Base-by-base conservation (phyloP, 2,113 vertebrate genomes). In the Chlamydotis undulata region DNA sequence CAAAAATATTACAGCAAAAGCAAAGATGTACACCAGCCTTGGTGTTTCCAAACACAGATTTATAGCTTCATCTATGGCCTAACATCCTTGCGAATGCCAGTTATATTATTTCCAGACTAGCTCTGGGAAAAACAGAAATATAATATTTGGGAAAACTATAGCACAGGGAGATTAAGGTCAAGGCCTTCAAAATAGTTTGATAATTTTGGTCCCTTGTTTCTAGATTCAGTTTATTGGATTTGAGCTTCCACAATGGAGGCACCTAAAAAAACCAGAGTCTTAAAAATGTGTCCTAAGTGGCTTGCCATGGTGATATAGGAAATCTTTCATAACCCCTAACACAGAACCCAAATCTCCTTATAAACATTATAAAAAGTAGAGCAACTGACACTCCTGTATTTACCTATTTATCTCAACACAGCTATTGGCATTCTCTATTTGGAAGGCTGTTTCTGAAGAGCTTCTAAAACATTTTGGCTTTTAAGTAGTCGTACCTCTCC, bases 1-100 rank as follows among this genome's bases (percentile, higher is more conserved):
- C 47, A 90, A 95, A 96, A 86, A 74, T 85, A 94, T 25, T 53
- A 53, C 24, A 65, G 19, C 31, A 65, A 83, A 91, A 89, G 19
- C 55, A 83, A 89, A 93, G 53, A 73, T 31, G 14, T 33, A 59
- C 29, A 63, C 45, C 19, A 56, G 37, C 35, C 47, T 35, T 83
- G 31, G 35, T 73, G 21, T 69, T 95, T 78, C 43, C 56, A 94
- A 87, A 87, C 26, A 67, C 23, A 75, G 47, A 92, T 84, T 67
- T 93, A 53, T 57, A 76, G 49, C 43, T 85, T 91, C 29, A 71
- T 79, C 74, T 84, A 19, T 43, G 19, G 52, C 33, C 33, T 52
- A 59, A 71, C 35, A 53, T 89, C n/a, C n/a, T 88, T 90, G 29
- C 69, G 60, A 93, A 73, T 60, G 26, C 14, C 52, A 64, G 15